These are phyloP conservation scores for Drosophila sordidula DNA, from an alignment of 2,888 invertebrate genomes.

Conservation along the genomic window DNA sequence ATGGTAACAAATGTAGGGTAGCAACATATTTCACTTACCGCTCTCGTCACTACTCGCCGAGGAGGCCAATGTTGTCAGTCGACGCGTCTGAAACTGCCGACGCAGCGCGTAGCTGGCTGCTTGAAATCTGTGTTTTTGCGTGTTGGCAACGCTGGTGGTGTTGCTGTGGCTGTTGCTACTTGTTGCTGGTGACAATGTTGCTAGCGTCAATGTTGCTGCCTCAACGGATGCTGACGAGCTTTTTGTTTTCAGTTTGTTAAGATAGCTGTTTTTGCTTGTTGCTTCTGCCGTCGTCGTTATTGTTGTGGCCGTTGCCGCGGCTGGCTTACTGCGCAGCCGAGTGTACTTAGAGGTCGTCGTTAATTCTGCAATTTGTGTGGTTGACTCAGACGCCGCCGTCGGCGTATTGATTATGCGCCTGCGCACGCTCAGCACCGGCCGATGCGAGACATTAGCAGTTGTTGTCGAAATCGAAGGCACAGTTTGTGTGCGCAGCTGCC, in stretches of 20 bases:
- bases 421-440: slow-evolving; percentile 83
- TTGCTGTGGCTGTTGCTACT: slow-evolving; percentile 31
- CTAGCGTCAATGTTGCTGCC: slow-evolving; percentile 30
- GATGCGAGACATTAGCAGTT: slow-evolving; percentile 70
- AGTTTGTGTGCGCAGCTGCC: slow-evolving; percentile 56
- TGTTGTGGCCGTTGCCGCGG: slow-evolving; percentile 46
- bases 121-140: slow-evolving; percentile 64
- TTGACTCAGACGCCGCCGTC: slow-evolving; percentile 43
- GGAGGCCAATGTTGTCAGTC: slow-evolving; percentile 72
- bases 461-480: slow-evolving; percentile 43
- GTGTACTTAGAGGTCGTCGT: slow-evolving; percentile 77
- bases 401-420: slow-evolving; percentile 79
- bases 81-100: slow-evolving; percentile 79
- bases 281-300: slow-evolving; percentile 35
- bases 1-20: neutral
- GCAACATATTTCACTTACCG: slow-evolving; percentile 61
- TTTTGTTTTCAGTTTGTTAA: slow-evolving; percentile 58
- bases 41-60: slow-evolving; percentile 62
- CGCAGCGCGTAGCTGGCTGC: slow-evolving; percentile 69
- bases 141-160: slow-evolving; percentile 32
- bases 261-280: slow-evolving; percentile 36
- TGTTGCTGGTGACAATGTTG: slow-evolving; percentile 58
- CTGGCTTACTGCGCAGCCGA: slow-evolving; percentile 67
- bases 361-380: slow-evolving; percentile 63
- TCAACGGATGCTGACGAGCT: slow-evolving; percentile 36